Evolutionary conservation across 2,113 vertebrate genomes (phyloP), one percentile per base, ranked within the genome.

Genomic region (Anolis carolinensis): DNA sequence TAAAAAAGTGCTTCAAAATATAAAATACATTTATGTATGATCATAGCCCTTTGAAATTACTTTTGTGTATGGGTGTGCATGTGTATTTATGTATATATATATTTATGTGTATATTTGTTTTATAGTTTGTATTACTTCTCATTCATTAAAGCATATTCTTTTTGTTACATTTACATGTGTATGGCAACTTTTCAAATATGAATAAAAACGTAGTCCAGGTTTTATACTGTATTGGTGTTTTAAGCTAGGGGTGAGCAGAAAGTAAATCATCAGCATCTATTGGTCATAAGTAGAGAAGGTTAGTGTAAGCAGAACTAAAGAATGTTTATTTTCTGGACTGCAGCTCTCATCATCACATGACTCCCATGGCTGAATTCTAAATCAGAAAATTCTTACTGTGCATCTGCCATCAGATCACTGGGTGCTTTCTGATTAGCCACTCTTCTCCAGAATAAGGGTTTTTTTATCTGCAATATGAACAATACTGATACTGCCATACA

Each of bases 91-190:
- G 52, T 59, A 27, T 82, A 48, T 84, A 52, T 85, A 70, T 85
- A 79, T 85, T 72, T 85, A 59, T 79, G 79, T 59, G 68, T 86
- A 48, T 52, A 63, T 73, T 86, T 79, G 67, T 39, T 76, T 21
- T 76, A n/a, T 59, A 62, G 79, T 62, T 59, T 85, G 65, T 72
- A 52, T 72, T n/a, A 55, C 36, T 62, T 79, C 36, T 73, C 77
- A 59, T 79, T 71, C 67, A 79, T 85, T 79, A 59, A 86, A 71
- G 44, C 44, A 59, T 59, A 79, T 86, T 80, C 36, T 59, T 86
- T 86, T 72, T 73, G 30, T 80, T 79, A 73, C 68, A 48, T 73
- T 80, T 86, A 80, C 36, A 62, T 86, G 62, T 34, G 73, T 27
- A 80, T 18, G 25, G 30, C 52, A 85, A 20, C 34, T 36, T 70